Evolutionary conservation across 2,888 invertebrate species (phyloP).

Genomic region (Drosophila melanosoma): DNA sequence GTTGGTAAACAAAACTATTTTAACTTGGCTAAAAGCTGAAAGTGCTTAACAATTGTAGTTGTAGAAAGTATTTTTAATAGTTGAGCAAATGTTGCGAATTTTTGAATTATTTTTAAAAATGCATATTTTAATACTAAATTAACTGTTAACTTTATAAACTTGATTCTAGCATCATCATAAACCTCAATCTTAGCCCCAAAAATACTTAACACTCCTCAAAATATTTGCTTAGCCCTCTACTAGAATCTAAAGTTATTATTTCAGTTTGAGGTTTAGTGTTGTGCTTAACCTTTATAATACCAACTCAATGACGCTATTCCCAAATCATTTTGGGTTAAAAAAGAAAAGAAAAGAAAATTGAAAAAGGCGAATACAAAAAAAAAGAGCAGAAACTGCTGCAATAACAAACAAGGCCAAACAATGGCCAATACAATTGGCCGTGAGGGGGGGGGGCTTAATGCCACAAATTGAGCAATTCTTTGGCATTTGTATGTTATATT

Average conservation of each 20-base stretch:
- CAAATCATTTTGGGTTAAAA: constrained; percentile 25
- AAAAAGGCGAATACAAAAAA: constrained; percentile 10
- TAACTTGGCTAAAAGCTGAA: not conserved
- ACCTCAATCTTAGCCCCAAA: not conserved
- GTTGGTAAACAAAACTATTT: not conserved
- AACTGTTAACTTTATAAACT: not conserved
- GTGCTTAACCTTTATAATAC: constrained; percentile 17
- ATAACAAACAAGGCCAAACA: constrained; percentile 71
- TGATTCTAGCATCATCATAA: not conserved
- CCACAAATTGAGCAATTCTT: constrained; percentile 78
- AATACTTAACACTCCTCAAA: not conserved
- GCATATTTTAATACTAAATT: too few relatives aligned
- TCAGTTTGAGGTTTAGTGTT: constrained; percentile 32
- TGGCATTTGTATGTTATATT: constrained; percentile 45
- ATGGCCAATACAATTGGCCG: constrained; percentile 29
- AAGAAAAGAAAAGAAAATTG: constrained; percentile 1
- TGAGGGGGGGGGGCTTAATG: constrained; percentile 63
- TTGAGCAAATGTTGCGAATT: not conserved
- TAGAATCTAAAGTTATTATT: constrained; percentile 36
- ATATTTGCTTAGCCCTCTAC: constrained; percentile 16
- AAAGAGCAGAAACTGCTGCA: constrained; percentile 61
- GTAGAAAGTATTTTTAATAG: not conserved
- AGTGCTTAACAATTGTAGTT: not conserved
- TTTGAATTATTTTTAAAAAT: not conserved
- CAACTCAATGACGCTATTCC: constrained; percentile 17